phyloP scores from a whole-genome alignment of 53 echinoderm and acorn worm species.

The Henricia sp. region DNA sequence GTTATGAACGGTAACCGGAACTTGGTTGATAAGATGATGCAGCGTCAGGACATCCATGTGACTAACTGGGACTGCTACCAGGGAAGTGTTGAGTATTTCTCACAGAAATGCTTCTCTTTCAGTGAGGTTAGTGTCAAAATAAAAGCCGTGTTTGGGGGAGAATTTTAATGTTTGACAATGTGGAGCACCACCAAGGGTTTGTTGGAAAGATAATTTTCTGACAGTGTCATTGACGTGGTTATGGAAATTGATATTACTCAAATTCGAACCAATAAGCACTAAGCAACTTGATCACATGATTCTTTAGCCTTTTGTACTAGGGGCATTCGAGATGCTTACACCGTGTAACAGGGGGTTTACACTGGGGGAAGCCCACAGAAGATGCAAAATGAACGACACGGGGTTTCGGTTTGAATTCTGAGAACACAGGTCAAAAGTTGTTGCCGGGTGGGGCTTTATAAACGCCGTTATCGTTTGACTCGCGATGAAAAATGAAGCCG shows the following conservation, averaged over 20 bases:
- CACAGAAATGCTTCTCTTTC: constrained; percentile 83
- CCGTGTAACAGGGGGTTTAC: no score
- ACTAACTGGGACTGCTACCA: constrained; percentile 71
- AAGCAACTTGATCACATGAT: neutral
- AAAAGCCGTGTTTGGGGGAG: neutral
- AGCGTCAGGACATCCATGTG: constrained; percentile 56
- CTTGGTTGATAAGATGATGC: constrained; percentile 25
- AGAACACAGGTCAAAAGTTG: no score
- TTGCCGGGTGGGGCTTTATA: no score
- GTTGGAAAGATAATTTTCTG: neutral
- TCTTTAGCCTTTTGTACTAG: neutral
- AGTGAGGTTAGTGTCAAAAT: constrained; percentile 58
- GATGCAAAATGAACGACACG: no score
- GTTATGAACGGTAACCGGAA: constrained; percentile 44
- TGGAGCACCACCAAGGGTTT: neutral
- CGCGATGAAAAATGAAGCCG: no score
- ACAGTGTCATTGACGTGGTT: neutral
- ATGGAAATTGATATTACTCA: no score
- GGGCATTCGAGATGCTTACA: no score
- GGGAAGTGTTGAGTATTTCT: constrained; percentile 71
- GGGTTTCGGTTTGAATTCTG: no score
- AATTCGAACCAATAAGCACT: neutral
- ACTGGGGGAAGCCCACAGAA: no score
- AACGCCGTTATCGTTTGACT: no score
- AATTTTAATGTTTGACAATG: neutral